These are phyloP conservation scores for Solenopsis invicta DNA, from an alignment of 1,140 invertebrate genomes.

Conservation along the genomic window DNA sequence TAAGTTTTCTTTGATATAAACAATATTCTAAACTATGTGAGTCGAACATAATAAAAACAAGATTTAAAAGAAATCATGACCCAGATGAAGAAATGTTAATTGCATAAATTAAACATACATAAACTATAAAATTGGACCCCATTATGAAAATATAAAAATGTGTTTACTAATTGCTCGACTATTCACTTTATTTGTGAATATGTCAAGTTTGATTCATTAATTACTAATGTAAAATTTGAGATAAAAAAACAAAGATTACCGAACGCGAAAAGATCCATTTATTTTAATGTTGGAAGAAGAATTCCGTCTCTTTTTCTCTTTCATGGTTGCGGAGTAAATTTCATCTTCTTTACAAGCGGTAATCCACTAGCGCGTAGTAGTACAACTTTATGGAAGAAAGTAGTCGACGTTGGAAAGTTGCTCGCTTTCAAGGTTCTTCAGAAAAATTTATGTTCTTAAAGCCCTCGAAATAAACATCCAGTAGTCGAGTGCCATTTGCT, in stretches of 20 bases:
- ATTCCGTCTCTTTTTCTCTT: conserved; percentile 10
- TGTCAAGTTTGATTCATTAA: background rate
- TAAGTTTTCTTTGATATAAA: no score
- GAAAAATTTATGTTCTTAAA: conserved; percentile 69
- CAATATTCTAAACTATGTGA: no score
- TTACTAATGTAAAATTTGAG: background rate
- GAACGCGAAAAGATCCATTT: conserved; percentile 20
- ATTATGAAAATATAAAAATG: no score
- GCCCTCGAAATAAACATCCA: conserved; percentile 66
- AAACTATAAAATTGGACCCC: no score
- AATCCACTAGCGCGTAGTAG: conserved; percentile 40
- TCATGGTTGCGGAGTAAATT: conserved; percentile 38
- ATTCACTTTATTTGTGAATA: background rate
- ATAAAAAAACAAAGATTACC: background rate
- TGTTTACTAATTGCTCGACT: no score
- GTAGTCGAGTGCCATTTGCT: conserved; percentile 54
- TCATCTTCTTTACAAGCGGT: conserved; percentile 51
- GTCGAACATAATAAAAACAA: no score
- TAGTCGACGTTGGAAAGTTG: conserved; percentile 40
- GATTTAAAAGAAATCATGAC: no score
- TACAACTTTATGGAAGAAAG: conserved; percentile 61
- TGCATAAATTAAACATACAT: no score
- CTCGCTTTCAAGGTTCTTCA: conserved; percentile 23
- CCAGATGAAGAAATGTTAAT: no score
- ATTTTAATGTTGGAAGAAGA: conserved; percentile 27